Evolutionary conservation across 2,113 vertebrate species (phyloP), one percentile per base, ranked within the genome.

Genomic region (Calcarius ornatus): DNA sequence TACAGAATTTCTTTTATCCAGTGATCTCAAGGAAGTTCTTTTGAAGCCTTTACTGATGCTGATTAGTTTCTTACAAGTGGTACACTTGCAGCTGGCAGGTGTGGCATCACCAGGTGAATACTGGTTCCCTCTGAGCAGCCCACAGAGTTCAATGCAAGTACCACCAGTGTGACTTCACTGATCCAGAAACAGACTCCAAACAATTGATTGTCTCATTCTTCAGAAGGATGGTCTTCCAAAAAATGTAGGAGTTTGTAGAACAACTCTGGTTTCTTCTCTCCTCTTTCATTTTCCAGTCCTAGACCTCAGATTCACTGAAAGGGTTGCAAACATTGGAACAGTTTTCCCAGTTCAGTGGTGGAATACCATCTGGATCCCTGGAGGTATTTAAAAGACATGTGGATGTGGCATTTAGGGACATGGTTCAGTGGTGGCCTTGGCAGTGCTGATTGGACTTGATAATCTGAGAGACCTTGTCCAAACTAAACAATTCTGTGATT

Each of bases 401-500:
- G 5, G 27, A 28, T 73, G 60, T 37, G 51, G 28, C 51, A 66
- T 43, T 73, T 16, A 59, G 51, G 23, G 37, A 14, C 23, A 14
- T 28, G 33, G 25, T 43, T 23, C 23, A 33, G 28, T 51, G 27
- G 5, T 37, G 37, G 21, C 15, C 24, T 48, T 88, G 28, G 47
- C 28, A 47, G 28, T 18, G 13, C 16, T 63, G 56, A 16, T 22
- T 71, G 16, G 24, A 54, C 31, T 80, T 31, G 33, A 59, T 65
- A 9, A 50, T 51, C 33, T 45, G 11, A 45, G 60, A 59, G 5
- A 9, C n/a, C 23, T 59, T 45, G 11, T 28, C 37, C 28, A 45
- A 45, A 50, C 7, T 3, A 43, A 66, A 51, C 0, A 0, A 59
- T 50, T 42, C 27, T 43, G 27, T 57, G 10, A 37, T 45, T 80